Evolutionary conservation across 2,797 vertebrate species (phyloP), one percentile per base, ranked within the genome.

Genomic region (Dipus sagitta): DNA sequence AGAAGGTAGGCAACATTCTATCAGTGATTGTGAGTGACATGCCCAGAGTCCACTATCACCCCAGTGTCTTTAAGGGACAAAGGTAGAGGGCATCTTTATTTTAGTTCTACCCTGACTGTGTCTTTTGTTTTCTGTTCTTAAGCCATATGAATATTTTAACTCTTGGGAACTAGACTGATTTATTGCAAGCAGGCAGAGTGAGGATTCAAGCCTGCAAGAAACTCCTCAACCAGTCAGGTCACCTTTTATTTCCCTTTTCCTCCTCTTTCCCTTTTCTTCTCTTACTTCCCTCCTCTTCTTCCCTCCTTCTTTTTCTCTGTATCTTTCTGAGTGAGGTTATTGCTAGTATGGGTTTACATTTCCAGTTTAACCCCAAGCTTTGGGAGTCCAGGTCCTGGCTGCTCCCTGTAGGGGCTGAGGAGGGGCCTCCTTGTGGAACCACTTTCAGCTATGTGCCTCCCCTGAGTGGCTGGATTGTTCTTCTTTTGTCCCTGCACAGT

Each of bases 401-500:
- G 68, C 64, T 95, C 82, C 72, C 79, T 60, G 76, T 60, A n/a
- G 14, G 71, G 88, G 64, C 67, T 9, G 4, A 1, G 92, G 88
- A 89, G 75, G 86, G 85, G 76, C 54, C 87, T 65, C 42, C 78
- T 6, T 92, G 79, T 26, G 52, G 92, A 91, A 81, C 90, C 28
- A 86, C 86, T 95, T 89, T 79, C 90, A 88, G 86, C 94, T 94
- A 20, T 94, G 92, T 95, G 91, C 96, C 74, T 42, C 88, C 92
- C 24, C 83, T 88, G 84, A 97, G 94, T 85, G 96, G 90, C 88
- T 82, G 67, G 95, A 95, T 96, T 96, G 94, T 94, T 95, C 83
- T 68, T 82, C 95, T 77, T 96, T 97, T 96, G 96, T 96, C 83
- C 77, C 11, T 0, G 77, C 96, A 92, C 95, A 96, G 96, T 96